Conservation (phyloP, 2,797 vertebrate species). For the Leptodactylus fallax region DNA sequence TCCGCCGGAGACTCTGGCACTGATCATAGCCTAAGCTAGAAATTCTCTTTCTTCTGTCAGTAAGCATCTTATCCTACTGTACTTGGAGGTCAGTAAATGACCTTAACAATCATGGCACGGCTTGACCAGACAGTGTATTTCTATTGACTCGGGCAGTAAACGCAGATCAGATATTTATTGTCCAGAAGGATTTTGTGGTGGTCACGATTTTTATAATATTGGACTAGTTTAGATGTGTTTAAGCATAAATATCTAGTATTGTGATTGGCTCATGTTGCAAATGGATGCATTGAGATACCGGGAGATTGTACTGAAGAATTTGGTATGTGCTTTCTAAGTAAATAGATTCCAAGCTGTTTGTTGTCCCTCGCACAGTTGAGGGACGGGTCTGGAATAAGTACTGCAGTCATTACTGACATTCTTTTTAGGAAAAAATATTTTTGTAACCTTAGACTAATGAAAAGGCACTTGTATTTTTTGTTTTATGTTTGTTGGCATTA, state of each 20-base stretch:
- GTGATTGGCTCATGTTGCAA: background rate
- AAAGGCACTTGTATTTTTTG: conserved; percentile 21
- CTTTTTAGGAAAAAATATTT: conserved; percentile 40
- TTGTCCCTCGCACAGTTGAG: accelerated
- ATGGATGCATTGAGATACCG: background rate
- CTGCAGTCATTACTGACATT: conserved; percentile 11
- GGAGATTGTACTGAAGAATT: conserved; percentile 17
- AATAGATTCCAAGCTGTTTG: conserved; percentile 7
- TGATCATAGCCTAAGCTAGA: too few relatives aligned
- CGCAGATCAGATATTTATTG: background rate
- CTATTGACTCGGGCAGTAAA: background rate
- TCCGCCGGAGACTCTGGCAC: too few relatives aligned
- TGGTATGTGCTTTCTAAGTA: conserved; percentile 38
- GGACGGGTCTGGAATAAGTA: conserved; percentile 21
- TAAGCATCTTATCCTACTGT: too few relatives aligned
- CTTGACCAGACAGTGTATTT: background rate
- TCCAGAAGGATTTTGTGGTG: background rate
- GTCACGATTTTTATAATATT: background rate
- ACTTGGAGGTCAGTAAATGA: background rate
- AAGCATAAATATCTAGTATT: background rate
- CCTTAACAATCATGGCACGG: background rate
- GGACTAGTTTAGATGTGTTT: background rate
- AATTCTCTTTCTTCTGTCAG: too few relatives aligned
- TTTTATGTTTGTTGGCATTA: conserved; percentile 51
- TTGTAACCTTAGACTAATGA: conserved; percentile 28